Base-by-base conservation (phyloP, 2,888 invertebrate genomes). In the Liodrosophila aerea region DNA sequence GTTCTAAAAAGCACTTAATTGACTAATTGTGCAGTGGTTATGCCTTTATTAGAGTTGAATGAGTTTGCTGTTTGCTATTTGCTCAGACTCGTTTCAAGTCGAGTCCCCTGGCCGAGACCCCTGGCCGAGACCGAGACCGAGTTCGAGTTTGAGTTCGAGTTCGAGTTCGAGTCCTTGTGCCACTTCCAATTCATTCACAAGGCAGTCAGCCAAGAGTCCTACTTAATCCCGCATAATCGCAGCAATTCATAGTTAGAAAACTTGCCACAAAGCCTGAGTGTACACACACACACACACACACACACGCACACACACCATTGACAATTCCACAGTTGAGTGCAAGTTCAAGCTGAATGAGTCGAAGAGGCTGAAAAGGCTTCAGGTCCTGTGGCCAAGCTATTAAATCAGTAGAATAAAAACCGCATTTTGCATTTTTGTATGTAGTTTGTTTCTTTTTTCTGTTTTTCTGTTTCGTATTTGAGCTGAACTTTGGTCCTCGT, bases 201-300 rank as follows among this genome's bases (percentile, higher is more conserved):
- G 1, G 9, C 1, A 8, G 11, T 1, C 30, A 16, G 16, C 9
- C 11, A 27, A 13, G 39, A 39, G 16, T 31, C n/a, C 41, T 15
- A 36, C 64, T 59, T 59, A 78, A 75, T 65, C 66, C 76, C 56
- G 64, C 64, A 62, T 65, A 70, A 78, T 70, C 62, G 57, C 66
- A 58, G 51, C 52, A 75, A 60, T 78, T 75, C 52, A 62, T 50
- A 54, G 58, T 57, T 62, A 15, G 53, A 44, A 71, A 60, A 46
- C 70, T 73, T 63, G 39, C 74, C 71, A 47, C 70, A 70, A 64
- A 64, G 58, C 64, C 52, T 15, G 36, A 46, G 36, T 49, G 50
- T 39, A 57, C n/a, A 4, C 5, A 16, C 18, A n/a, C 8, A 1
- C 12, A 2, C 33, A n/a, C 1, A 1, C 12, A 2, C 33, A n/a